Base-by-base conservation (phyloP, 1,140 invertebrate genomes). In the Bombus soroeensis region DNA sequence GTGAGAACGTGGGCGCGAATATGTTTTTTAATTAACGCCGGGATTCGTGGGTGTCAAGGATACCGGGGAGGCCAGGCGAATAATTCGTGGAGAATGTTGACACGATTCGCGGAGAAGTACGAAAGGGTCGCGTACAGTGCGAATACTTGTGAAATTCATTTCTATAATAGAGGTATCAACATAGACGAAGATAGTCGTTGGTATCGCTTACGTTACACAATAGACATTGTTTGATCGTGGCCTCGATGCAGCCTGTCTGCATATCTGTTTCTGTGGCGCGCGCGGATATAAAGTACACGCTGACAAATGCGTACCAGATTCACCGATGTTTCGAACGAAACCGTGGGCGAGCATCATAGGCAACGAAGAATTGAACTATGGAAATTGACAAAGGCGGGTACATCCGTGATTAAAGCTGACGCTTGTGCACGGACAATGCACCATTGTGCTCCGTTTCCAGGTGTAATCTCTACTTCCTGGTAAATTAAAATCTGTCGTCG, bases 371-470 rank as follows among this genome's bases (percentile, higher is more conserved):
- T 90, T 47, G 89, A 89, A 89, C 91, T 92, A 92, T 93, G 90
- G 87, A 92, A 93, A 93, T 93, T 92, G 93, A 93, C 93, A 93
- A 93, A 91, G 92, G 89, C 90, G 89, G 74, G 87, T 86, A 92
- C 93, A 93, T 93, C 90, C 91, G 92, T 91, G 92, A 93, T 93
- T 91, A 93, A 92, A 90, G 77, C 87, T 83, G 92, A 89, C 91
- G 90, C 88, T 93, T 88, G 92, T 71, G 53, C 79, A 66, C 79
- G 89, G 88, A 93, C 92, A 93, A 93, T 93, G 88, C 81, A 39
- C 89, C 86, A 93, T 93, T 93, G 92, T 93, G 41, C 86, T 68
- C 77, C 64, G 83, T 89, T 92, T 92, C 90, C 91, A 92, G 87
- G 90, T 92, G 88, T 87, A 89, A 83, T 85, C 83, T 87, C 70